phyloP scores from a whole-genome alignment of 1,140 invertebrate species.

The Pantala flavescens region DNA sequence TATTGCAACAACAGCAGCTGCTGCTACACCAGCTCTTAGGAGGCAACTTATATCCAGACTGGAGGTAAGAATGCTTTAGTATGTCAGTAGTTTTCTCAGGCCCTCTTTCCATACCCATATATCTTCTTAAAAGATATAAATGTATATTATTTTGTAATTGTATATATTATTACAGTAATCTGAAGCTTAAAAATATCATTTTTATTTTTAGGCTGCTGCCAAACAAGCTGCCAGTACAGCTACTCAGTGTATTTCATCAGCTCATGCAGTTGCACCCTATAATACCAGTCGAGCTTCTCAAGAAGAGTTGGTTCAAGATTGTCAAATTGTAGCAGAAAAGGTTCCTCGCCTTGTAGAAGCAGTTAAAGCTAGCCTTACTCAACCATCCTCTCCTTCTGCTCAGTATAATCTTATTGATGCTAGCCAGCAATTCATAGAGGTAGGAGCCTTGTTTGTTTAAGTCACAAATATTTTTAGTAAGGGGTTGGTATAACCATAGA shows the following conservation, averaged over 20 bases:
- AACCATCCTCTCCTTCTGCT: slow-evolving; percentile 60
- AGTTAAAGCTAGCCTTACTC: slow-evolving; percentile 58
- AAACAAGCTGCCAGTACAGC: slow-evolving; percentile 79
- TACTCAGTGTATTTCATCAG: slow-evolving; percentile 79
- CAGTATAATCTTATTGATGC: slow-evolving; percentile 78
- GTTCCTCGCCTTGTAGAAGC: slow-evolving; percentile 74
- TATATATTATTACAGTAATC: no score
- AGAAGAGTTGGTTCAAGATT: slow-evolving; percentile 66
- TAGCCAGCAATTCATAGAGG: slow-evolving; percentile 73
- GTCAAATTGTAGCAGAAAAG: slow-evolving; percentile 62
- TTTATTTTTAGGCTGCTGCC: slow-evolving; percentile 46
- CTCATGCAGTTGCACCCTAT: slow-evolving; percentile 62
- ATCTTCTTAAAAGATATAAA: no score
- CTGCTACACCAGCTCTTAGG: slow-evolving; percentile 64
- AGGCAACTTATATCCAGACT: slow-evolving; percentile 64
- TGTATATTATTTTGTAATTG: no score
- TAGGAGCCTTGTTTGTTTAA: slow-evolving; percentile 28
- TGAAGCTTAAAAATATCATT: no score
- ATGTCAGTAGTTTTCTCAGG: no score
- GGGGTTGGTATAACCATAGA: not conserved
- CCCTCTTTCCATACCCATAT: no score
- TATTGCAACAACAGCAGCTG: slow-evolving; percentile 73
- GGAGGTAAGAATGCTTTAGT: slow-evolving; percentile 39
- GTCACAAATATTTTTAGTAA: slow-evolving; percentile 28
- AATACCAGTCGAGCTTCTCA: slow-evolving; percentile 57